Evolutionary conservation across 2,797 vertebrate species (phyloP), one percentile per base, ranked within the genome.

Genomic region (Hafferia zeledoni): DNA sequence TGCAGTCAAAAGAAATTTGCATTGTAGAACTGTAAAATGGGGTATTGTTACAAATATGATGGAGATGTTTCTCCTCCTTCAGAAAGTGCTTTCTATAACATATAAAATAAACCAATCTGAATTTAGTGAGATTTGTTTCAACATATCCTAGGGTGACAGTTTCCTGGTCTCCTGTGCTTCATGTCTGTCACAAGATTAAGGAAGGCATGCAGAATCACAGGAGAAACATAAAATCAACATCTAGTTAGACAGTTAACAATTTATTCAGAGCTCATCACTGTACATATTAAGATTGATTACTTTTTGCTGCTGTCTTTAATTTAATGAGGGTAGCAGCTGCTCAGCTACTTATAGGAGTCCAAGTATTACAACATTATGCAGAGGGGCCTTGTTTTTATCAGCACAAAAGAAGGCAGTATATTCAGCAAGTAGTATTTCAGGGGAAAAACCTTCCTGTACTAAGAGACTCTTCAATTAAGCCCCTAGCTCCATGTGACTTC

Each of bases 321-420:
- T 96, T 96, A 97, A 90, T 79, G 86, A 95, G 81, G 64, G 30
- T 64, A 91, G 72, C 89, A 96, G 84, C 87, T 96, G 89, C 83
- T 97, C 41, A 94, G 64, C 61, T 76, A 41, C 49, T 84, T 85
- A 53, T 5, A 91, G 43, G 60, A 95, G 13, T 69, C 37, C 43
- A 72, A 84, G 31, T 83, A 89, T 93, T 81, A 85, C 80, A 93
- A 70, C 63, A 59, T 24, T 67, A 25, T 10, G 43, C 37, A 78
- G 83, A 64, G 64, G 39, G 74, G 61, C 63, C 81, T 89, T 93
- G 55, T 92, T 90, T 83, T 89, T 69, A 39, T 55, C 55, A 37
- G 56, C 60, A 37, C 52, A 78, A 87, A 78, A 94, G 43, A 6
- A 30, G 55, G 76, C 27, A 80, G 31, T 15, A 53, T 87, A 88